Percentiles rank a stretch among this genome's conserved stretches.
These are phyloP conservation scores for Pocillopora meandrina DNA, from an alignment of 92 coral and sea anemone species.

Conservation along the genomic window DNA sequence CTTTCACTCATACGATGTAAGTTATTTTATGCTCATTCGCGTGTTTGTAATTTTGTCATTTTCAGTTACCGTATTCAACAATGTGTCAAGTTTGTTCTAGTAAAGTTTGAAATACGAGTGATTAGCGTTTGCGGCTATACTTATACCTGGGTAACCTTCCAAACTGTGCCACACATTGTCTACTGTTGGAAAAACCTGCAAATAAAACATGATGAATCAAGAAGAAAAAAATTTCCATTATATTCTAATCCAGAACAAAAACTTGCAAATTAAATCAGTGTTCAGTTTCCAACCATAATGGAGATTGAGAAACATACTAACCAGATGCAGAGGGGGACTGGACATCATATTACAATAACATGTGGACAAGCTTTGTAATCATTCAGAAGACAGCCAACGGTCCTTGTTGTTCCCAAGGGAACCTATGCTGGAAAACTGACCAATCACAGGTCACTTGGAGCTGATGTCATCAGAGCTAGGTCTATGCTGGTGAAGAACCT, in stretches of 20 bases:
- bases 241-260: constrained; percentile 69
- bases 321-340: constrained; percentile 73
- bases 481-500: constrained; percentile 86
- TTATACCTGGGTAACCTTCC: constrained; percentile 94
- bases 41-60: no score
- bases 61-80: no score
- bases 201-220: neutral
- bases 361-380: constrained; percentile 87
- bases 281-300: neutral
- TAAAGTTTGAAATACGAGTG: no score
- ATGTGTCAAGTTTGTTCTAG: no score
- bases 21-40: no score
- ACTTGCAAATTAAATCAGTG: neutral
- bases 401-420: constrained; percentile 89
- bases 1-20: no score
- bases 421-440: constrained; percentile 98
- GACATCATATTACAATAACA: constrained; percentile 64
- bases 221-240: constrained; percentile 63
- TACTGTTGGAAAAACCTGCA: constrained; percentile 90
- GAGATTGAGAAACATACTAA: constrained; percentile 1
- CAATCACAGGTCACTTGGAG: constrained; percentile 96
- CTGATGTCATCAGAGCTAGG: constrained; percentile 62
- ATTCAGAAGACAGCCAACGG: constrained; percentile 94
- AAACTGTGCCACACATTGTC: constrained; percentile 87
- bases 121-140: no score